phyloP scores from a whole-genome alignment of 2,113 vertebrate species.

The Vidua chalybeata region DNA sequence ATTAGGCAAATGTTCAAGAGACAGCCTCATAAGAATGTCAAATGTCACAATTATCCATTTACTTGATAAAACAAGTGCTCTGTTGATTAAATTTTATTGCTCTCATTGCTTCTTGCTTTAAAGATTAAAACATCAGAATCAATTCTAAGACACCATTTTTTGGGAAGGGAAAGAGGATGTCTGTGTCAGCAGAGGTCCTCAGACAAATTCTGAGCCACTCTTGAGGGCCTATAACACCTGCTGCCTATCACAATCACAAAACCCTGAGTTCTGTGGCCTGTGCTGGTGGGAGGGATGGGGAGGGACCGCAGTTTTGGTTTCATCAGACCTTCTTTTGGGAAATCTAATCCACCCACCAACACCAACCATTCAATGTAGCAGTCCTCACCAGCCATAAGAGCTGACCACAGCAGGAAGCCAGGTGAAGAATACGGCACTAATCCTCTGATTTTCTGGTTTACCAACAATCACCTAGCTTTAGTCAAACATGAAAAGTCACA shows the following conservation, averaged over 20 bases:
- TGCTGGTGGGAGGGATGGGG: not conserved
- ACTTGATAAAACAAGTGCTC: conserved; percentile 33
- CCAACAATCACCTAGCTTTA: not conserved
- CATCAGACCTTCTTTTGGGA: not conserved
- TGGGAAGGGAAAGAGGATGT: not conserved
- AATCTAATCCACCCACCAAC: not conserved
- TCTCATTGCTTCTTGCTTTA: not conserved
- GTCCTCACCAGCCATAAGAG: not conserved
- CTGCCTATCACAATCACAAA: not conserved
- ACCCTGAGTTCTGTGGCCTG: not conserved
- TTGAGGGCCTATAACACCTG: not conserved
- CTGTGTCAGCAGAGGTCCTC: not conserved
- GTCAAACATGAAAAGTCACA: not conserved
- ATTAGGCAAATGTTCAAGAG: conserved; percentile 29
- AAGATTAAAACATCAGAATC: conserved; percentile 12
- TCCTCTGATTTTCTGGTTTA: not conserved
- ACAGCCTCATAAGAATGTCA: not conserved
- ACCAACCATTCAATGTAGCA: not conserved
- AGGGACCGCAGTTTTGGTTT: not conserved
- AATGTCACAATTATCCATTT: conserved; percentile 41
- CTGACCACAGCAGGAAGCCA: not conserved
- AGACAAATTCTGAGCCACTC: not conserved
- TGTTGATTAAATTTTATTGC: conserved; percentile 44
- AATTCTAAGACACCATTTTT: not conserved
- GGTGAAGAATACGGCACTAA: not conserved